Percentiles rank a stretch among this genome's conserved stretches.
Evolutionary conservation across 1,140 invertebrate species (phyloP).

Genomic region (Diachasmimorpha longicaudata): DNA sequence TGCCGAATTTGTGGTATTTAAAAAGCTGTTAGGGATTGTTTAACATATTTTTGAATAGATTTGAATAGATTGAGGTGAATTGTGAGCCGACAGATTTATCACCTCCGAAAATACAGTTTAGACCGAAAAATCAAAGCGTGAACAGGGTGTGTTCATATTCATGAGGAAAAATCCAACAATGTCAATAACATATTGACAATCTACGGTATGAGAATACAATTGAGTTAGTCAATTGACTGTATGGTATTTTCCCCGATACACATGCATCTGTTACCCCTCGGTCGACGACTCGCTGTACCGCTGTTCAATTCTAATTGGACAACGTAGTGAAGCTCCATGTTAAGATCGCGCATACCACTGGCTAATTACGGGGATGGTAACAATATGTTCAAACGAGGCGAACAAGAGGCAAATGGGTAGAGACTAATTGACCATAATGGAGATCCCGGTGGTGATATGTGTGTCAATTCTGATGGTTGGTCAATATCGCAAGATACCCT

Average conservation of each 20-base stretch:
- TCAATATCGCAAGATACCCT: background rate
- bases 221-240: background rate
- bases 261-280: background rate
- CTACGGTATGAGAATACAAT: background rate
- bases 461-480: background rate
- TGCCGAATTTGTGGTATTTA: background rate
- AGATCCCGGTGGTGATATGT: background rate
- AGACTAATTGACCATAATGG: conserved; percentile 35
- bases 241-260: conserved; percentile 3
- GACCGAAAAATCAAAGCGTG: no score
- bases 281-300: conserved; percentile 4
- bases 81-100: background rate
- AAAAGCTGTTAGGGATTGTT: no score
- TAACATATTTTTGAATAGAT: no score
- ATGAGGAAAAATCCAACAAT: background rate
- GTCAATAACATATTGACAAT: background rate
- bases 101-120: background rate
- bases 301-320: conserved; percentile 51
- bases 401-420: conserved; percentile 22
- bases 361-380: conserved; percentile 50
- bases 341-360: conserved; percentile 35
- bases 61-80: no score
- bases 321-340: conserved; percentile 34
- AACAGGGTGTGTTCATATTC: no score
- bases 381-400: conserved; percentile 27